Conservation (phyloP, 1,140 invertebrate species). For the Ladona fulva region DNA sequence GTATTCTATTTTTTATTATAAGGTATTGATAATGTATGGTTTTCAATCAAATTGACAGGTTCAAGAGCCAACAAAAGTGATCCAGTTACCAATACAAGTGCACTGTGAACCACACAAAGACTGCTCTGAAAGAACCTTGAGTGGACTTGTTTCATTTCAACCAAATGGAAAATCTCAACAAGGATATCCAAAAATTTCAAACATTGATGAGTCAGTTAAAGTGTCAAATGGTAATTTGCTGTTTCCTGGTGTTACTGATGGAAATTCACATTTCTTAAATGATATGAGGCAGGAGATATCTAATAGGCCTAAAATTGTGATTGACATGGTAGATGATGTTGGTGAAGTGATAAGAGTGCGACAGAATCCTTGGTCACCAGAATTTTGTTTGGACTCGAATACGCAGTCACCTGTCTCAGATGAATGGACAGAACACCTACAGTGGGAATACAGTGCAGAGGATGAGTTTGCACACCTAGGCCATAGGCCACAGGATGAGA, state of each 20-base stretch:
- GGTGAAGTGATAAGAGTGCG: neutral
- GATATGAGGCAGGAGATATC: neutral
- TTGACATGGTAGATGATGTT: neutral
- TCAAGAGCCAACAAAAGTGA: neutral
- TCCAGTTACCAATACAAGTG: neutral
- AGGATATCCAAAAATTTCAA: neutral
- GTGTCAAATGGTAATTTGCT: neutral
- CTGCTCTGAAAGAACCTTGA: neutral
- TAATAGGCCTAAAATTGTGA: neutral
- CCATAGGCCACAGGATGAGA: constrained; percentile 65
- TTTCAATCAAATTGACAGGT: neutral
- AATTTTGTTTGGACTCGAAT: neutral
- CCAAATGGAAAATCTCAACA: neutral
- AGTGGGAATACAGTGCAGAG: neutral
- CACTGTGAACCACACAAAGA: neutral
- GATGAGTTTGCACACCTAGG: constrained; percentile 39
- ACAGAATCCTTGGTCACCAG: neutral
- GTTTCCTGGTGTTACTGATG: neutral
- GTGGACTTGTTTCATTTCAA: neutral
- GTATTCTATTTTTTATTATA: too few relatives aligned
- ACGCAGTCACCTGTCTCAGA: neutral
- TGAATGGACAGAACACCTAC: neutral
- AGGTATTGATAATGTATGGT: too few relatives aligned
- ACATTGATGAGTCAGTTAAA: neutral
- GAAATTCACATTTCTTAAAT: neutral